phyloP scores from a whole-genome alignment of 2,113 vertebrate species.

The Panurus biarmicus region DNA sequence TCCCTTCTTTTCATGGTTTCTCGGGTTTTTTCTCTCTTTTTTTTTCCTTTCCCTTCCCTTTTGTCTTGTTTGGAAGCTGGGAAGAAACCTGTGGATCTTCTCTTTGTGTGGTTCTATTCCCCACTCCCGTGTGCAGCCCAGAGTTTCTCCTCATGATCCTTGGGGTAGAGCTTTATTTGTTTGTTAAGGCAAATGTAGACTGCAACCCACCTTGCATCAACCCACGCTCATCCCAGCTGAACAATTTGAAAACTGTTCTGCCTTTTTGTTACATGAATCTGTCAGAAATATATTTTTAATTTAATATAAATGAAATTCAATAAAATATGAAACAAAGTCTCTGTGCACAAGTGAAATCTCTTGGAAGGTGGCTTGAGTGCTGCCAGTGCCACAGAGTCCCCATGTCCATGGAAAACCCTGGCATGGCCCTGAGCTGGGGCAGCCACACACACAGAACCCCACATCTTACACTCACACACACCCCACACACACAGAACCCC shows the following conservation, averaged over 20 bases:
- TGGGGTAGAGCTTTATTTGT: constrained; percentile 69
- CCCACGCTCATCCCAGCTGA: constrained; percentile 75
- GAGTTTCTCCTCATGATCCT: constrained; percentile 45
- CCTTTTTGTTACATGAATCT: constrained; percentile 99
- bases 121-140: constrained; percentile 37
- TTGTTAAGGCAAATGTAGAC: constrained; percentile 67
- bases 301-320: constrained; percentile 99
- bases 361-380: not conserved
- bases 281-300: constrained; percentile 99
- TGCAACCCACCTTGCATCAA: constrained; percentile 68
- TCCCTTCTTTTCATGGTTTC: constrained; percentile 52
- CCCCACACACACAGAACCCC: not conserved
- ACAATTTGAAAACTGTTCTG: constrained; percentile 92
- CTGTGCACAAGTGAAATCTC: not conserved
- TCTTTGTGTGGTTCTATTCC: constrained; percentile 52
- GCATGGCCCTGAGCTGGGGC: not conserved
- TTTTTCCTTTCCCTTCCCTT: not conserved
- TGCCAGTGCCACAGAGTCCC: not conserved
- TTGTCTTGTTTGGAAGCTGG: constrained; percentile 64
- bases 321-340: constrained; percentile 83
- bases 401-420: fast-evolving
- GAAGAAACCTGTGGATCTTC: constrained; percentile 61
- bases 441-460: not conserved
- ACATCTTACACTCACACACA: too few relatives aligned
- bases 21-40: not conserved